These are phyloP conservation scores for Apis cerana DNA, from an alignment of 1,140 invertebrate species.

Conservation along the genomic window DNA sequence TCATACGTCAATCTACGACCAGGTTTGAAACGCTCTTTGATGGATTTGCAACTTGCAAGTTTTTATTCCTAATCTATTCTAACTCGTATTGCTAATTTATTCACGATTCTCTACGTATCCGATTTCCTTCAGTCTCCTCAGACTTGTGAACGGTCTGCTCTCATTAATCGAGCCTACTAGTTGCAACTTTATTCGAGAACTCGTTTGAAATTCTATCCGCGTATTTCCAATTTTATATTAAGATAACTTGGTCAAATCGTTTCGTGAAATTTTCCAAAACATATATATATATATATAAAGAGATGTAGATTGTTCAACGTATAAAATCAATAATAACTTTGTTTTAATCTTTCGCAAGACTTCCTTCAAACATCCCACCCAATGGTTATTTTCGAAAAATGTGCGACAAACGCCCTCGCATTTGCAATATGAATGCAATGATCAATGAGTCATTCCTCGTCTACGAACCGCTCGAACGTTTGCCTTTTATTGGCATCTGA, in stretches of 20 bases:
- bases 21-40: neutral
- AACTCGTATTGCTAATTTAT: neutral
- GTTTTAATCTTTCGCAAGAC: neutral
- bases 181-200: neutral
- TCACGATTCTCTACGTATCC: neutral
- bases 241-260: too few species aligned
- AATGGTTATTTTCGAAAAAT: neutral
- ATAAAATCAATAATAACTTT: too few species aligned
- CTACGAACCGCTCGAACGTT: neutral
- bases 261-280: too few species aligned
- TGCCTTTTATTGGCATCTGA: neutral
- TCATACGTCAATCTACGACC: neutral
- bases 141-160: neutral
- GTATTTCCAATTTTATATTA: neutral
- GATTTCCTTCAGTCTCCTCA: neutral
- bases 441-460: conserved; percentile 1
- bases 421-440: neutral
- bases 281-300: too few species aligned
- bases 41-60: neutral
- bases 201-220: neutral
- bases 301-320: too few species aligned
- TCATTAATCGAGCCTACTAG: neutral
- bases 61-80: neutral
- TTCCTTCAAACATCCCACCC: neutral
- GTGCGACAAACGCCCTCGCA: neutral